Evolutionary conservation across 2,113 vertebrate species (phyloP), one percentile per base, ranked within the genome.

Genomic region (Tylochromis polylepis): DNA sequence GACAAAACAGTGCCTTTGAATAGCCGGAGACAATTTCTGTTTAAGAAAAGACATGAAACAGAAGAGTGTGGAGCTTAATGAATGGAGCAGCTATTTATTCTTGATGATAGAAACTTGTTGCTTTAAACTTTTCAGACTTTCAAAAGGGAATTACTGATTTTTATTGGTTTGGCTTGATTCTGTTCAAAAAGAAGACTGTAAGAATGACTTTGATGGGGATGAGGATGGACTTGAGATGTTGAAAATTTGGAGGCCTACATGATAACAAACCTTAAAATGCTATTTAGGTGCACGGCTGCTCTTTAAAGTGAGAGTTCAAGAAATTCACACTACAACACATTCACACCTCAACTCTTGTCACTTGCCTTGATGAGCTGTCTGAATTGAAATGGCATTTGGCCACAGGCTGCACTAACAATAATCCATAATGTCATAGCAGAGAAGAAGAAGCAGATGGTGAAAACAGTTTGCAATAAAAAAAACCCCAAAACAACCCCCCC

Each of bases 361-460:
- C 53, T 82, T 4, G 43, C 72, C 43, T 75, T 70, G 90, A 92
- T 83, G 83, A 86, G 89, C 89, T 78, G 87, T 87, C 87, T 86
- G 58, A 49, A 79, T 49, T 38, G 34, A 88, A 85, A 89, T 81
- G 75, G 62, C 79, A 81, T 77, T 41, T 29, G 3, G 87, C 91
- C 83, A 24, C 58, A 46, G 90, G 87, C 81, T 81, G 34, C 62
- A 72, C 59, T 88, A 88, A 84, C 80, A 83, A 36, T 41, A 18
- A 77, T 78, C 86, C 75, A 85, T 89, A 82, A 93, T 85, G 83
- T 72, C 83, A 84, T 67, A 87, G 82, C 57, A 78, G 22, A 72
- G 65, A 85, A 24, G 57, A 84, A 34, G 55, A 84, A 85, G 43
- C 87, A 91, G 90, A 91, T 92, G 91, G 92, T 41, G 65, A 85